These are phyloP conservation scores for Caracal caracal DNA, from an alignment of 2,113 vertebrate species.

Conservation along the genomic window DNA sequence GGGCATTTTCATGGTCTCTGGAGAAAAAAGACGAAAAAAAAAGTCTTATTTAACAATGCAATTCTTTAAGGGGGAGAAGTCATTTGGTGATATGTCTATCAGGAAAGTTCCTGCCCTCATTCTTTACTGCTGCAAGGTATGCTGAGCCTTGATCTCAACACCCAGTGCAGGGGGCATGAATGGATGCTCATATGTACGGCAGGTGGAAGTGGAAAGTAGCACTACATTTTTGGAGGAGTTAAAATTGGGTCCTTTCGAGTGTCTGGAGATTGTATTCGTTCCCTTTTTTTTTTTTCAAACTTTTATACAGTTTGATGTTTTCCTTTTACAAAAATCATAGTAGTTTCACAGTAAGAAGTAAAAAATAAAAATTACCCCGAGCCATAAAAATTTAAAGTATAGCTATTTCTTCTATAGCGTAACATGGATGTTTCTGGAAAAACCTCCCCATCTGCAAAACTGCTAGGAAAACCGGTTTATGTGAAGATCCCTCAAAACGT, in stretches of 20 bases:
- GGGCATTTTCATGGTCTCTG: not conserved
- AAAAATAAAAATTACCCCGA: not conserved
- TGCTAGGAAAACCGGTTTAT: not conserved
- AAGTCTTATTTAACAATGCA: not conserved
- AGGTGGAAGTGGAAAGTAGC: not conserved
- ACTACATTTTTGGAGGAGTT: not conserved
- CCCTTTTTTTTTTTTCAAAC: not conserved
- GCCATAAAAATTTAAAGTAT: not conserved
- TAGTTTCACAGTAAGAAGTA: not conserved
- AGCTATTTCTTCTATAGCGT: not conserved
- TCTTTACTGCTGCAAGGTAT: fast-evolving
- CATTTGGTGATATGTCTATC: not conserved
- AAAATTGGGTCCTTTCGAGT: not conserved
- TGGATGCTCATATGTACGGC: fast-evolving
- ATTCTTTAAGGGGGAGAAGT: not conserved
- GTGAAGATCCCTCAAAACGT: fast-evolving
- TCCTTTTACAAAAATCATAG: not conserved
- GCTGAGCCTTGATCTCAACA: not conserved
- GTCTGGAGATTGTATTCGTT: not conserved
- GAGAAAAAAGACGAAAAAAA: not conserved
- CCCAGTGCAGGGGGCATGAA: fast-evolving
- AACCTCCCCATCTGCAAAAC: not conserved
- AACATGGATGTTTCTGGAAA: not conserved
- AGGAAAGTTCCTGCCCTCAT: not conserved
- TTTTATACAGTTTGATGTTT: not conserved